Percentiles rank a stretch among this genome's conserved stretches.
Evolutionary conservation across 2,797 vertebrate genomes (phyloP).

Genomic region (Sebastes hopkinsi): DNA sequence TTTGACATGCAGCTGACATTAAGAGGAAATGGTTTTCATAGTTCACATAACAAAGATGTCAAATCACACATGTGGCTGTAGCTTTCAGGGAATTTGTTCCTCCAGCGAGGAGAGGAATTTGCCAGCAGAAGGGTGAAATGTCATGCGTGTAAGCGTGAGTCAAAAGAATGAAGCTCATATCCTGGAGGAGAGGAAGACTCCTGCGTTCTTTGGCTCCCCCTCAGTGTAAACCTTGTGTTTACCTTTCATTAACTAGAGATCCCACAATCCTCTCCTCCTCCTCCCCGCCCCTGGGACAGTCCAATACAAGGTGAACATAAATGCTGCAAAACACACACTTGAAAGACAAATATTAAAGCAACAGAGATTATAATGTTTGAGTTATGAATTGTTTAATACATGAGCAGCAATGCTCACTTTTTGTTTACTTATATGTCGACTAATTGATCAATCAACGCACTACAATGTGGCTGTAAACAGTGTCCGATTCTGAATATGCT

Average conservation of each 20-base stretch:
- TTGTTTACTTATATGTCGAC: neutral
- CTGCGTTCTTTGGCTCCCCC: constrained; percentile 71
- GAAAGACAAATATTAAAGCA: constrained; percentile 33
- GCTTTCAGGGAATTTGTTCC: constrained; percentile 9
- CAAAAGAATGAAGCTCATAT: constrained; percentile 80
- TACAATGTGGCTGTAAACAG: neutral
- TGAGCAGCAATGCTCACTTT: neutral
- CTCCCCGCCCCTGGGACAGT: constrained; percentile 24
- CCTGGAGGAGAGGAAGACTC: constrained; percentile 66
- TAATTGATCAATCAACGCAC: neutral
- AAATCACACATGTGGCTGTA: neutral
- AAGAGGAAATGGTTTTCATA: neutral
- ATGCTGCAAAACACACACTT: constrained; percentile 21
- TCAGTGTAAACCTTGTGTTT: constrained; percentile 71
- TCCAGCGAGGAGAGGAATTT: constrained; percentile 50
- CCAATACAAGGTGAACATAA: constrained; percentile 46
- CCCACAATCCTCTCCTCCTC: constrained; percentile 48
- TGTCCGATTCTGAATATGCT: neutral
- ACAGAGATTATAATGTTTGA: constrained; percentile 5
- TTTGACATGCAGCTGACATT: neutral
- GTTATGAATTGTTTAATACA: neutral
- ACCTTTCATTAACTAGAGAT: constrained; percentile 80
- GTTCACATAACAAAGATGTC: neutral
- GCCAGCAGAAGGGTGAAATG: constrained; percentile 50
- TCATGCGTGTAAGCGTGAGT: constrained; percentile 52